These are phyloP conservation scores for Synergus umbraculus DNA, from an alignment of 2,888 invertebrate genomes.

Conservation along the genomic window DNA sequence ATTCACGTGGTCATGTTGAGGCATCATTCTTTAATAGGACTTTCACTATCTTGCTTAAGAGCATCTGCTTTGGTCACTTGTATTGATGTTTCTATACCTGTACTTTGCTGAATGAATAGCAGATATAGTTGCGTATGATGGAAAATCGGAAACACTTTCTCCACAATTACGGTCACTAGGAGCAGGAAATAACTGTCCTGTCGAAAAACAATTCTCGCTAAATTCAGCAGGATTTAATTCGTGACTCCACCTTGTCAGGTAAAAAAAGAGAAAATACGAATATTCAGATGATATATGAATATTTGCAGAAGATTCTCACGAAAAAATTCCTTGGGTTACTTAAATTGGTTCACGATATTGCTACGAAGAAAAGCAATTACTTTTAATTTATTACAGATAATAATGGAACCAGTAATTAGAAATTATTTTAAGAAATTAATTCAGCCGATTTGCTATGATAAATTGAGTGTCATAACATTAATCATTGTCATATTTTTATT, in stretches of 20 bases:
- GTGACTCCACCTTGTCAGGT: neutral
- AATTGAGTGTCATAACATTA: neutral
- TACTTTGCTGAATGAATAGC: slow-evolving; percentile 47
- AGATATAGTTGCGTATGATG: slow-evolving; percentile 55
- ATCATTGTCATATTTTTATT: neutral
- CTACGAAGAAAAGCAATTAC: neutral
- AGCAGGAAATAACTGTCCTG: slow-evolving; percentile 59
- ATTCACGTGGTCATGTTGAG: slow-evolving; percentile 5
- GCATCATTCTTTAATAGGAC: slow-evolving; percentile 54
- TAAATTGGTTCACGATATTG: neutral
- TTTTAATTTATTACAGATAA: neutral
- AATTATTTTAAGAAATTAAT: neutral
- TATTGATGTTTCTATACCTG: slow-evolving; percentile 49
- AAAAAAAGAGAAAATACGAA: neutral
- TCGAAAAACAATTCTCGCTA: slow-evolving; percentile 45
- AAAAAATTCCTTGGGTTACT: neutral
- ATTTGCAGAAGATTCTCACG: neutral
- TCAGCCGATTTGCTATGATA: neutral
- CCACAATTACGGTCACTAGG: slow-evolving; percentile 64
- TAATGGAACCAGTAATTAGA: neutral
- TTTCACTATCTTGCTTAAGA: slow-evolving; percentile 70
- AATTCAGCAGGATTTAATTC: slow-evolving; percentile 26
- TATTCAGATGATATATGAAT: neutral
- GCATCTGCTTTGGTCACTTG: slow-evolving; percentile 61
- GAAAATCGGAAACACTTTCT: slow-evolving; percentile 70